Conservation (phyloP, 2,797 vertebrate genomes). For the Mormyrops boulengeri region DNA sequence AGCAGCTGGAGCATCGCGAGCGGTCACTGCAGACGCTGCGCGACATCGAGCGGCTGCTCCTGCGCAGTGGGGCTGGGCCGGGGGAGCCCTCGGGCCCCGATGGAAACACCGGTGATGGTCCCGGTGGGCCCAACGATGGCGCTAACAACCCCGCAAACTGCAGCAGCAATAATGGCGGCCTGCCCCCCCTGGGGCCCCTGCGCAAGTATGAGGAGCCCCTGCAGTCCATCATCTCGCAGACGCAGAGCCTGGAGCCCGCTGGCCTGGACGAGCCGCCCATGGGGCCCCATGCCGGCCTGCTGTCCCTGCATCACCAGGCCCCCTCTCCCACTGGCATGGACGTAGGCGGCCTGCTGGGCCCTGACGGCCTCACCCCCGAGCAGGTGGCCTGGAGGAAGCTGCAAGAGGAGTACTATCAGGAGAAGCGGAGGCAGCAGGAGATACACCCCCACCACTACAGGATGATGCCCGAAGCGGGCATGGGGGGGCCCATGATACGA, state of each 20-base stretch:
- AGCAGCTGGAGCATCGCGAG: constrained; percentile 93
- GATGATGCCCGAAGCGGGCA: constrained; percentile 63
- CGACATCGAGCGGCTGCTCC: constrained; percentile 86
- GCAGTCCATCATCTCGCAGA: constrained; percentile 93
- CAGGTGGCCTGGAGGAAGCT: constrained; percentile 95
- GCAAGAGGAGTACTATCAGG: constrained; percentile 95
- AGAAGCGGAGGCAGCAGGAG: constrained; percentile 89
- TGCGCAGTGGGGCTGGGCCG: constrained; percentile 68
- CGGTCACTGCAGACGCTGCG: constrained; percentile 90
- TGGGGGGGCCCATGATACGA: constrained; percentile 75
- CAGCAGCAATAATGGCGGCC: constrained; percentile 37
- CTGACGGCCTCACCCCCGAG: constrained; percentile 84
- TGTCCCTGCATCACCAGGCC: constrained; percentile 53
- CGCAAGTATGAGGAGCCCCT: constrained; percentile 93
- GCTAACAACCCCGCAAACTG: constrained; percentile 48
- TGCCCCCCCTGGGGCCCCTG: constrained; percentile 53
- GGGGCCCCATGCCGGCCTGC: constrained; percentile 52
- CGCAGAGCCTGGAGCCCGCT: constrained; percentile 76
- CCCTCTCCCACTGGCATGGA: constrained; percentile 66
- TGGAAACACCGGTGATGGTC: constrained; percentile 43
- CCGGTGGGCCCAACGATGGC: constrained; percentile 39
- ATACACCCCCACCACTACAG: constrained; percentile 68
- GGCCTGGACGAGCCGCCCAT: constrained; percentile 68
- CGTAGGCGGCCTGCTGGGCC: constrained; percentile 80
- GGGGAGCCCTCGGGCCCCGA: constrained; percentile 49